Conservation (phyloP, 2,797 vertebrate species). For the Alectoris magna region DNA sequence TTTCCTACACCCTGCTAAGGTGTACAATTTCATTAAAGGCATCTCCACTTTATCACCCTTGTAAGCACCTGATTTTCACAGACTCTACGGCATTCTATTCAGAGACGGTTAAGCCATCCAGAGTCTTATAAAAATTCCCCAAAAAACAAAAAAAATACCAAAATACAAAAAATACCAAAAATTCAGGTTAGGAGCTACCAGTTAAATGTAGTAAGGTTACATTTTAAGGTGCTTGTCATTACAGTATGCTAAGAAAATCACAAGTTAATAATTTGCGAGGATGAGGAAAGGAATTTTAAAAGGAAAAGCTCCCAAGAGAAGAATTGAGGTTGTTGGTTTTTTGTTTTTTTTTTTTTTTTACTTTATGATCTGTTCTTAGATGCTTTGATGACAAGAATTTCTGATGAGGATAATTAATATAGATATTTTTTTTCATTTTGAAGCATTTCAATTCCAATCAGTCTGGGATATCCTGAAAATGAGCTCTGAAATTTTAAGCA, state of each 20-base stretch:
- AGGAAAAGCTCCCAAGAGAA: neutral
- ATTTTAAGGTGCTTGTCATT: neutral
- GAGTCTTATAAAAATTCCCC: neutral
- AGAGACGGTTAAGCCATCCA: neutral
- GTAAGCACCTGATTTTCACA: neutral
- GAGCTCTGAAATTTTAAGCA: neutral
- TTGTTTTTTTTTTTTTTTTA: neutral
- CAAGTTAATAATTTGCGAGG: neutral
- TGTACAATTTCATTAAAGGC: neutral
- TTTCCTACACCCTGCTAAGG: accelerated
- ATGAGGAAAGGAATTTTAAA: neutral
- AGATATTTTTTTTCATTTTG: neutral
- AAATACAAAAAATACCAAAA: too few relatives aligned
- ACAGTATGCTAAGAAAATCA: neutral
- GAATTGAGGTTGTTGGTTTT: neutral
- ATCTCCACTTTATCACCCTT: neutral
- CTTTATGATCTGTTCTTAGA: neutral
- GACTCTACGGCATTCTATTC: neutral
- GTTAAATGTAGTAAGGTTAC: neutral
- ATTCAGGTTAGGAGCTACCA: neutral
- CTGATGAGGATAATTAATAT: neutral
- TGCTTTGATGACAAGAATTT: neutral
- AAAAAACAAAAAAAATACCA: neutral
- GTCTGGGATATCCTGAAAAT: neutral
- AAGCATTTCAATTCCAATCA: neutral